These are phyloP conservation scores for Lissocephala sabroskyi DNA, from an alignment of 2,888 invertebrate species.

Conservation along the genomic window DNA sequence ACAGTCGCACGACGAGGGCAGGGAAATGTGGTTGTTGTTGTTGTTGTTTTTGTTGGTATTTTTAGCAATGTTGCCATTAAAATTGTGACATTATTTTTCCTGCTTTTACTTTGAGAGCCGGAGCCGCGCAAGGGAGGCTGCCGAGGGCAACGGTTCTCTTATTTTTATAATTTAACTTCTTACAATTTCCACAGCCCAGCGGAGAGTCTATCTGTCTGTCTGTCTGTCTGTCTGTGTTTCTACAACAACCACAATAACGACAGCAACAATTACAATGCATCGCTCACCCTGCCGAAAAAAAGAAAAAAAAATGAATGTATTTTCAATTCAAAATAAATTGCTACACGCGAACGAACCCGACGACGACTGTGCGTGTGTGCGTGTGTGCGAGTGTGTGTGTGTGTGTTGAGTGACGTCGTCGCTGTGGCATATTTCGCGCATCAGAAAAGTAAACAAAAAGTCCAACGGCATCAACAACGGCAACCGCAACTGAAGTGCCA, in stretches of 20 bases:
- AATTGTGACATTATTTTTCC: conserved; percentile 57
- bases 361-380: conserved; percentile 1
- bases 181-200: no score
- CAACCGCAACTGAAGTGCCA: conserved; percentile 31
- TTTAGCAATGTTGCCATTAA: conserved; percentile 43
- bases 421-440: conserved; percentile 41
- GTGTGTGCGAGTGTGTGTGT: conserved; percentile 14
- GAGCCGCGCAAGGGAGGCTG: no score
- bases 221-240: no score
- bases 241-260: no score
- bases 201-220: no score
- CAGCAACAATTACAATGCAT: conserved; percentile 24
- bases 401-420: conserved; percentile 42
- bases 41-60: conserved; percentile 41
- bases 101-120: conserved; percentile 22
- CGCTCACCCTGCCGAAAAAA: not conserved
- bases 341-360: no score
- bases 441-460: conserved; percentile 44
- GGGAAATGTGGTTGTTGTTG: conserved; percentile 13
- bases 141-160: no score
- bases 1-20: no score
- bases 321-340: conserved; percentile 40
- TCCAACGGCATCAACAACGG: conserved; percentile 12
- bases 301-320: conserved; percentile 37
- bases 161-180: no score